Base-by-base conservation (phyloP, 2,888 invertebrate species). In the Eilema caniola region DNA sequence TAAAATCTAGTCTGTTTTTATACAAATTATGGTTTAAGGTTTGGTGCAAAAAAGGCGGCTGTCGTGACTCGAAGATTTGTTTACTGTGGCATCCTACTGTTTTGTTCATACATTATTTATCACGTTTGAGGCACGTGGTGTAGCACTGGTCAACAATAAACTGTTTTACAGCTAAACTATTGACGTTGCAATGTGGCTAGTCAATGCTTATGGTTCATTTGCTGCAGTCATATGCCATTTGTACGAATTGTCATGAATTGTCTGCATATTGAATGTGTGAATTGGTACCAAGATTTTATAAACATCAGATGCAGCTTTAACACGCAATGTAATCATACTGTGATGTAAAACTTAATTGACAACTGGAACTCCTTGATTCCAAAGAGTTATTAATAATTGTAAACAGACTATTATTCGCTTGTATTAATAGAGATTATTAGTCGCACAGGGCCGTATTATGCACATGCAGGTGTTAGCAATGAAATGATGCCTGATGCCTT, bases 41-140 rank as follows among this genome's bases (percentile, higher is more conserved):
- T 63, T 71, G 33, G 66, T 78, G 80, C 80, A 82, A 85, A 85
- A 87, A 85, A 74, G 81, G 81, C 78, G 70, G 14, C 71, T 80
- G 85, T 90, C 90, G 90, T 90, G 90, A 88, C 88, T 83, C 70
- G 77, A 68, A 66, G 81, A 83, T 85, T 77, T 81, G 76, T 81
- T 77, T 73, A 78, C 71, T 75, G 83, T 79, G 83, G 80, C 85
- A 84, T 86, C 82, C 85, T 71, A 75, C 72, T 77, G 74, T 80
- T 71, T 76, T 70, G 73, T 81, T 87, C 84, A 89, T 90, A 83
- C 85, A 90, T 92, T 87, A 91, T 92, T 87, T 86, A 92, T 90
- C 89, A 90, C 88, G 88, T 85, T 74, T 64, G 57, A 77, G 88
- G 88, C 93, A 92, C 93, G 93, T 93, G 93, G 88, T 79, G 69